Conservation (phyloP, 2,797 vertebrate species). For the Syngnathus acus region DNA sequence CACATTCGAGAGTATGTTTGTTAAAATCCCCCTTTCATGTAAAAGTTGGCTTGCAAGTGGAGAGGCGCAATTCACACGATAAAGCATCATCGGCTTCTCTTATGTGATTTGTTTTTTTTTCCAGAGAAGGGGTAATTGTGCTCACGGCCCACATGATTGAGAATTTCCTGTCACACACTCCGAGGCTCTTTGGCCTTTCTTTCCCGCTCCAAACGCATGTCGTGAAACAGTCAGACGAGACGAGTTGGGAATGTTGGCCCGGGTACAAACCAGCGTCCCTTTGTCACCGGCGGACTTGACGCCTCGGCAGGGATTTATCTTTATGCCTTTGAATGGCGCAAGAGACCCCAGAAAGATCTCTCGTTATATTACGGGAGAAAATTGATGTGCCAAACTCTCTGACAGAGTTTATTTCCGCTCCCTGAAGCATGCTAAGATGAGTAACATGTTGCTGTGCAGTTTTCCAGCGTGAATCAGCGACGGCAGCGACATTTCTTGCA, state of each 20-base stretch:
- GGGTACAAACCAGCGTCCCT: slow-evolving; percentile 23
- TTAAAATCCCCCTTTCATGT: slow-evolving; percentile 13
- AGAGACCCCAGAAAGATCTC: background rate
- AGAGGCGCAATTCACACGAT: background rate
- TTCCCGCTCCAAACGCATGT: slow-evolving; percentile 16
- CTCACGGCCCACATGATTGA: slow-evolving; percentile 3
- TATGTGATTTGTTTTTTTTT: slow-evolving; percentile 22
- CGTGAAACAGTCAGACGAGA: slow-evolving; percentile 14
- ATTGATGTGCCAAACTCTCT: slow-evolving; percentile 7
- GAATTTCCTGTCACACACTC: slow-evolving; percentile 30
- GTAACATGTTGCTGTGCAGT: slow-evolving; percentile 15
- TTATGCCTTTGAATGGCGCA: background rate
- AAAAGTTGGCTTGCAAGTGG: background rate
- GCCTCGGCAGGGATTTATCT: background rate
- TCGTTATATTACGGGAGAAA: slow-evolving; percentile 7
- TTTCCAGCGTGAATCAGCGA: slow-evolving; percentile 44
- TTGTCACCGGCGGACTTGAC: slow-evolving; percentile 23
- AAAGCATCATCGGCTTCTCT: slow-evolving; percentile 9
- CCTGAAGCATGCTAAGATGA: slow-evolving; percentile 29
- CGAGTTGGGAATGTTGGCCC: slow-evolving; percentile 23
- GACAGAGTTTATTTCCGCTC: slow-evolving; percentile 37
- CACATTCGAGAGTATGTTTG: slow-evolving; percentile 5
- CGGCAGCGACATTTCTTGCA: slow-evolving; percentile 28
- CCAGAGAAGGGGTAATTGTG: background rate
- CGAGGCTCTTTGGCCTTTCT: slow-evolving; percentile 22